Base-by-base conservation (phyloP, 2,797 vertebrate genomes). In the Agapornis canus region DNA sequence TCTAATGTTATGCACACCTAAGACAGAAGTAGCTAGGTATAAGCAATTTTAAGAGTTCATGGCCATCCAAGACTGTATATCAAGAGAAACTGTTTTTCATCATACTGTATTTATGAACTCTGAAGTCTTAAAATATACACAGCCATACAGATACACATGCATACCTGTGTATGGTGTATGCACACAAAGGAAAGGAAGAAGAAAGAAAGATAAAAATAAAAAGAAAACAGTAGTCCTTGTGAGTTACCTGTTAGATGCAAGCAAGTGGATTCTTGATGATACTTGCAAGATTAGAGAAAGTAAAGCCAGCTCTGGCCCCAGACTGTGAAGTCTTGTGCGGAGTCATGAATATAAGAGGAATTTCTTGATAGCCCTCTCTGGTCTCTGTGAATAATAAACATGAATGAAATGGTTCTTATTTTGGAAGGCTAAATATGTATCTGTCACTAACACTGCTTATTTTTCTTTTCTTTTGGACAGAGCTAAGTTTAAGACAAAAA, bases 141-240 rank as follows among this genome's bases (percentile, higher is more conserved):
- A 9, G 8, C 4, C 11, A 3, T 5, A 13, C 0, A 3, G 35
- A 48, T 43, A n/a, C 4, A 47, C 12, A 18, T 3, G 9, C 11
- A 25, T 17, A 25, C 6, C 10, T 48, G 22, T 16, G n/a, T 57
- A 16, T 35, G n/a, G n/a, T 22, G 22, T 19, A 16, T 57, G 54
- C 10, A 11, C 25, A 63, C 7, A 12, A 13, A 19, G 14, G 19
- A n/a, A 61, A 32, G 19, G 37, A 56, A 14, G 11, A 11, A 25
- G 2, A 11, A 37, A 42, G 15, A 2, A 13, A 32, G 3, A 5
- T 16, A 61, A 20, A 13, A 47, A 31, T 3, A 18, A n/a, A 20
- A 40, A 23, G 6, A 3, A 9, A 29, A 48, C 39, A 37, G 4
- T n/a, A 45, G 2, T 72, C 11, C 11, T 42, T 78, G 5, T 45